Conservation (phyloP, 2,888 invertebrate genomes). For the Ptilodon capucinus region DNA sequence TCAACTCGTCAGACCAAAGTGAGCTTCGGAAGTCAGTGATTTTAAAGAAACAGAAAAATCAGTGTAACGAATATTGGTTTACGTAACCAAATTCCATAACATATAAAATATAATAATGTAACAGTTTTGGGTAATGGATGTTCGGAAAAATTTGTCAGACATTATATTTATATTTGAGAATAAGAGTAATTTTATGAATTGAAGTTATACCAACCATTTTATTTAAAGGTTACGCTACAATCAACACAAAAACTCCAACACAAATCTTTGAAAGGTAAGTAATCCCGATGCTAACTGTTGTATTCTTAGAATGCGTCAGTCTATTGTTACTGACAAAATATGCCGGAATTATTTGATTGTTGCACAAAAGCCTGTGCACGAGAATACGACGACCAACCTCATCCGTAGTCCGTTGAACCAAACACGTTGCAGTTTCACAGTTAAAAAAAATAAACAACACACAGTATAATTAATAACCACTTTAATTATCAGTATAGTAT, state of each 20-base stretch:
- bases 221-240: no score
- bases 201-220: no score
- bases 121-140: no score
- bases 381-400: constrained; percentile 76
- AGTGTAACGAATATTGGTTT: neutral
- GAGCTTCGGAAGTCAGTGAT: constrained; percentile 18
- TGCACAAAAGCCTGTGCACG: constrained; percentile 66
- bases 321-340: constrained; percentile 38
- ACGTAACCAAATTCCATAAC: neutral
- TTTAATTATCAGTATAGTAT: constrained; percentile 44
- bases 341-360: constrained; percentile 63
- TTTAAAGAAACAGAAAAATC: constrained; percentile 17
- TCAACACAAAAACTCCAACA: neutral
- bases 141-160: no score
- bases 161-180: no score
- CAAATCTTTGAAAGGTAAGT: neutral
- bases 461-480: constrained; percentile 55
- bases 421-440: constrained; percentile 80
- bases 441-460: constrained; percentile 69
- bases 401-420: constrained; percentile 81
- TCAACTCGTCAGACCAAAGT: constrained; percentile 56
- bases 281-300: neutral
- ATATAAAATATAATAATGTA: no score
- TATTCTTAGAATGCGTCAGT: constrained; percentile 5
- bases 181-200: no score